These are phyloP conservation scores for Cheiracanthium punctorium DNA, from an alignment of 2,888 invertebrate genomes.

Conservation along the genomic window DNA sequence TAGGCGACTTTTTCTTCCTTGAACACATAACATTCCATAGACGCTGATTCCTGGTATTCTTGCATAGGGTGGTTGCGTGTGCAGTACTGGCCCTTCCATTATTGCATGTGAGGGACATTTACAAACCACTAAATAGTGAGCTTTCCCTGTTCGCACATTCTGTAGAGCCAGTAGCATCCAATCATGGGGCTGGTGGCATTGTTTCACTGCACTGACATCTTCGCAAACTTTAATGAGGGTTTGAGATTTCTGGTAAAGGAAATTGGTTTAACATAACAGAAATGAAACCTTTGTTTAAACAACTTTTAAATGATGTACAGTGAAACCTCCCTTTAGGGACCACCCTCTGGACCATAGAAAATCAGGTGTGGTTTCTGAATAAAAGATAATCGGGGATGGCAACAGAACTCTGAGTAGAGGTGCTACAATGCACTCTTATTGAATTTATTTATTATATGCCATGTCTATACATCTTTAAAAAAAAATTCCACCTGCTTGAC, in stretches of 20 bases:
- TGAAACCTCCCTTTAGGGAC: too few species aligned
- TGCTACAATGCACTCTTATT: too few species aligned
- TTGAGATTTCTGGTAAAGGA: constrained; percentile 53
- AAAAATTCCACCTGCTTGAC: too few species aligned
- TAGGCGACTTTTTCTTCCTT: constrained; percentile 65
- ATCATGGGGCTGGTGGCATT: constrained; percentile 90
- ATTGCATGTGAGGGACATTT: constrained; percentile 89
- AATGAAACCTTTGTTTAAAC: too few species aligned
- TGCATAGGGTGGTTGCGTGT: constrained; percentile 94
- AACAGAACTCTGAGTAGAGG: too few species aligned
- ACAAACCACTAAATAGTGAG: constrained; percentile 94
- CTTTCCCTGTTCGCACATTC: constrained; percentile 93
- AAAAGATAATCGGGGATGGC: too few species aligned
- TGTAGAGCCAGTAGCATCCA: constrained; percentile 94
- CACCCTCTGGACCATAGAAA: too few species aligned
- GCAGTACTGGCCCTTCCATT: constrained; percentile 94
- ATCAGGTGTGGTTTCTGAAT: too few species aligned
- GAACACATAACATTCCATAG: constrained; percentile 91
- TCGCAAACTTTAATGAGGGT: constrained; percentile 95
- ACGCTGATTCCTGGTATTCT: constrained; percentile 94
- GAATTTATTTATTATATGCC: too few species aligned
- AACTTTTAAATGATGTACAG: too few species aligned
- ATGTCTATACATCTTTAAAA: too few species aligned
- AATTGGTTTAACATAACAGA: too few species aligned
- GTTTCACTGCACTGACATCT: constrained; percentile 91